phyloP scores from a whole-genome alignment of 2,888 invertebrate genomes.

The Nymphalis c-album region DNA sequence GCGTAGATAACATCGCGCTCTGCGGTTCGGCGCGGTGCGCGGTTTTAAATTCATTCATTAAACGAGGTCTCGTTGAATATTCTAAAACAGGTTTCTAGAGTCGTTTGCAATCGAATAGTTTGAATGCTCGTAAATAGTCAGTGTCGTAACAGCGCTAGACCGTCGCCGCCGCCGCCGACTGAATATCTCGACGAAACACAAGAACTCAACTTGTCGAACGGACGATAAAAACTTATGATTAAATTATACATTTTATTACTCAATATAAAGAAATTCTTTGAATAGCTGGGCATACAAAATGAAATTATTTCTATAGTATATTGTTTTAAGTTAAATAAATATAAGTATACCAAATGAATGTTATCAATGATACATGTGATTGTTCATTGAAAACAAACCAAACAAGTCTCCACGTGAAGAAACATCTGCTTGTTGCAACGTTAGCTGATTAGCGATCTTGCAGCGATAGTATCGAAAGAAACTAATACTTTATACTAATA shows the following conservation, averaged over 20 bases:
- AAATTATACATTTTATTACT: slow-evolving; percentile 7
- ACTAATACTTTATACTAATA: no score
- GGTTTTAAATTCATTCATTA: slow-evolving; percentile 16
- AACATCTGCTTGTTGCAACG: no score
- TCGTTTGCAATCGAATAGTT: slow-evolving; percentile 16
- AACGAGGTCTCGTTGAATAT: slow-evolving; percentile 12
- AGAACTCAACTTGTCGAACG: background rate
- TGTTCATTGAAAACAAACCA: no score
- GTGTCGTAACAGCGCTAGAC: slow-evolving; percentile 13
- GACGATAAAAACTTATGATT: slow-evolving; percentile 13
- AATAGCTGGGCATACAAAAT: background rate
- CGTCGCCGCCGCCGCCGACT: background rate
- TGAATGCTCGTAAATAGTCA: slow-evolving; percentile 16
- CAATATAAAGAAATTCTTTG: slow-evolving; percentile 3
- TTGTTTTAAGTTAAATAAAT: background rate
- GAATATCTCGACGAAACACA: slow-evolving; percentile 1
- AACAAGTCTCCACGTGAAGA: no score
- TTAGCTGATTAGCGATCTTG: no score
- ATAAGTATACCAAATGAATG: background rate
- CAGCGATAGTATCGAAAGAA: no score
- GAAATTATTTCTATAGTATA: background rate
- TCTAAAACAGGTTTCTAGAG: slow-evolving; percentile 18
- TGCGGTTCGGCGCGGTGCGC: slow-evolving; percentile 1
- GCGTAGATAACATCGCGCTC: slow-evolving; percentile 2
- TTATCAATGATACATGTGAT: no score